Evolutionary conservation across 1,140 invertebrate genomes (phyloP).

Genomic region (Lordiphosa mommai): DNA sequence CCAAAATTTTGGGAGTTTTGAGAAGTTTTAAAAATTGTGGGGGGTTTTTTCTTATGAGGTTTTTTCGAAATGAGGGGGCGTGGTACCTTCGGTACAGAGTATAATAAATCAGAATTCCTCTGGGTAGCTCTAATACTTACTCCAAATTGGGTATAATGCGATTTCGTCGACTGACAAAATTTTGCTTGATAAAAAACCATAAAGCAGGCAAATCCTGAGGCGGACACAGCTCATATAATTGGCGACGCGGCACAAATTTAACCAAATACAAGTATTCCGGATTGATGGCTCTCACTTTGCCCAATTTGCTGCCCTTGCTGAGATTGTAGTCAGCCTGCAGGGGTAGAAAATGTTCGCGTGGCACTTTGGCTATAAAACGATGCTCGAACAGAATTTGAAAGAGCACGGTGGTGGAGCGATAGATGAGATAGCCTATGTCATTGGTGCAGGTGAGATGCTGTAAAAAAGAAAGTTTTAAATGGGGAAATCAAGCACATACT

Average conservation of each 20-base stretch:
- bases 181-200: slow-evolving; percentile 83
- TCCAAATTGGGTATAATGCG: slow-evolving; percentile 83
- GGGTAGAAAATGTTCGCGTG: slow-evolving; percentile 81
- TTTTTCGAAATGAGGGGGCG: too few relatives aligned
- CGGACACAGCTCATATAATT: slow-evolving; percentile 79
- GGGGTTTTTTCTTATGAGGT: too few relatives aligned
- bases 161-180: slow-evolving; percentile 81
- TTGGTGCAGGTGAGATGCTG: slow-evolving; percentile 66
- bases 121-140: slow-evolving; percentile 67
- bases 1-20: too few relatives aligned
- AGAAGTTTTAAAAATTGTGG: too few relatives aligned
- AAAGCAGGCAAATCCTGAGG: slow-evolving; percentile 81
- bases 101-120: too few relatives aligned
- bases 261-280: slow-evolving; percentile 81
- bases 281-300: slow-evolving; percentile 79
- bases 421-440: slow-evolving; percentile 72
- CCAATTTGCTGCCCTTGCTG: slow-evolving; percentile 50
- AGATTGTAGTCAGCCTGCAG: slow-evolving; percentile 77
- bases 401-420: slow-evolving; percentile 81
- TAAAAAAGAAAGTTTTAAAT: neutral
- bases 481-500: neutral
- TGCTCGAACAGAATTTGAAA: slow-evolving; percentile 83
- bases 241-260: slow-evolving; percentile 81
- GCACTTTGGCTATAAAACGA: slow-evolving; percentile 81
- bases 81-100: too few relatives aligned